Conservation (phyloP, 2,888 invertebrate genomes). For the Heliconius erato region DNA sequence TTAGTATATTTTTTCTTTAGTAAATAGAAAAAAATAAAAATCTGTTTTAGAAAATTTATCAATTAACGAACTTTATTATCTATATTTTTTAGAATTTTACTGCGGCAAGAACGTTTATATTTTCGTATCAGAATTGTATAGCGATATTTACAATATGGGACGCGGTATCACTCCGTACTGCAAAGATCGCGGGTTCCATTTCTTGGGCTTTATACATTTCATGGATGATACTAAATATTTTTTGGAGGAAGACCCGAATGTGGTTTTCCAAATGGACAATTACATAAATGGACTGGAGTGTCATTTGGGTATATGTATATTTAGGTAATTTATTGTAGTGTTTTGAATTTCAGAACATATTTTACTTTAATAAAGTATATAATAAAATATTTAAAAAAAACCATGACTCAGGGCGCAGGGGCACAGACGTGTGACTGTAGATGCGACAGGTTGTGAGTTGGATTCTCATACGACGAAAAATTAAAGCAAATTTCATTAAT, state of each 20-base stretch:
- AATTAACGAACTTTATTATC: not conserved
- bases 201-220: slow-evolving; percentile 77
- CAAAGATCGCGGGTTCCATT: slow-evolving; percentile 73
- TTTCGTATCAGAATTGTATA: slow-evolving; percentile 77
- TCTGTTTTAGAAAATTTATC: not conserved
- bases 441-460: too few species aligned
- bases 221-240: slow-evolving; percentile 75
- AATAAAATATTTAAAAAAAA: not conserved
- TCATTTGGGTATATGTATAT: slow-evolving; percentile 75
- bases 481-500: too few species aligned
- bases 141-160: slow-evolving; percentile 80
- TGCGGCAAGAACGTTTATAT: slow-evolving; percentile 80
- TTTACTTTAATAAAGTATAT: not conserved
- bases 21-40: too few species aligned
- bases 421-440: not conserved
- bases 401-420: not conserved
- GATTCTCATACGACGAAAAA: too few species aligned
- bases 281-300: slow-evolving; percentile 79
- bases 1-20: too few species aligned
- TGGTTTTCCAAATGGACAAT: slow-evolving; percentile 76
- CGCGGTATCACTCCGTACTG: slow-evolving; percentile 72
- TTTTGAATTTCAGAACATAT: not conserved
- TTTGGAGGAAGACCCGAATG: slow-evolving; percentile 74
- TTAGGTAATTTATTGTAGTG: slow-evolving; percentile 63
- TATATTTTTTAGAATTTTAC: slow-evolving; percentile 69